phyloP scores from a whole-genome alignment of 1,140 invertebrate species.

The Atopsyche davidsoni region DNA sequence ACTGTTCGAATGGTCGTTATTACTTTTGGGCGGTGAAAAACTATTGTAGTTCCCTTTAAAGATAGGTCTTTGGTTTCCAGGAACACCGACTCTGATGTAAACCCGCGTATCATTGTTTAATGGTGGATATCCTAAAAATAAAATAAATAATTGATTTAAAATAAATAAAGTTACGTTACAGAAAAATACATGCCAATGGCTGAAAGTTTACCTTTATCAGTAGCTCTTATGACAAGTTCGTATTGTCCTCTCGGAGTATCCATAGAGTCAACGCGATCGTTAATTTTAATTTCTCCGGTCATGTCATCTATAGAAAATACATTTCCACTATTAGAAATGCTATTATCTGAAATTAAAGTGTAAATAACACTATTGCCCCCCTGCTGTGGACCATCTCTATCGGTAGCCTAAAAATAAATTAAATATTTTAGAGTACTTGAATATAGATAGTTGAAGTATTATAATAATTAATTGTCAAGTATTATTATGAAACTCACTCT shows the following conservation, averaged over 20 bases:
- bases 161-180: too few species aligned
- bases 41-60: constrained; percentile 65
- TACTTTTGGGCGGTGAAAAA: constrained; percentile 32
- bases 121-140: constrained; percentile 49
- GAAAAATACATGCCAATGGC: too few species aligned
- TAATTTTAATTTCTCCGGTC: constrained; percentile 63
- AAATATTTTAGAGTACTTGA: constrained; percentile 28
- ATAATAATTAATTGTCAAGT: too few species aligned
- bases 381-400: constrained; percentile 62
- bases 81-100: constrained; percentile 64
- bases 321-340: constrained; percentile 51
- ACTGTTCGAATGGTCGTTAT: constrained; percentile 9
- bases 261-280: constrained; percentile 56
- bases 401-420: constrained; percentile 50
- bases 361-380: constrained; percentile 63
- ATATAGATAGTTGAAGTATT: too few species aligned
- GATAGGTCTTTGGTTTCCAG: constrained; percentile 69
- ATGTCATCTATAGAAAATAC: constrained; percentile 57
- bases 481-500: too few species aligned
- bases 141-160: constrained; percentile 11
- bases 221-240: constrained; percentile 61
- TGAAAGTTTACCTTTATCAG: constrained; percentile 56
- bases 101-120: constrained; percentile 59
- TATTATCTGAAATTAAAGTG: constrained; percentile 62
- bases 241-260: constrained; percentile 69